Conservation (phyloP, 2,797 vertebrate species). For the Alcedo atthis region DNA sequence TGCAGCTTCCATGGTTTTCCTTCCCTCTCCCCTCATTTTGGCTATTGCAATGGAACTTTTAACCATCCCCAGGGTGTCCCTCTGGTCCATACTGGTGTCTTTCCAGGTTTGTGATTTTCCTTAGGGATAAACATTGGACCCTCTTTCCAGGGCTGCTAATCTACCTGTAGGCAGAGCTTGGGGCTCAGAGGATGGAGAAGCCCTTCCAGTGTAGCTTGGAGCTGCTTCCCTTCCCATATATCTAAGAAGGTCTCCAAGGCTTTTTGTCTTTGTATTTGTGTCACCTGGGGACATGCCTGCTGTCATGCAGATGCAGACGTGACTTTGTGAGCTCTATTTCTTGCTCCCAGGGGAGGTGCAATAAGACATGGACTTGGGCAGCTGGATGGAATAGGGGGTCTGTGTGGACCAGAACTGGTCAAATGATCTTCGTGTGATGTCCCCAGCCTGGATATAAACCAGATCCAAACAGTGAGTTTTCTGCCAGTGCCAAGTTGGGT, state of each 20-base stretch:
- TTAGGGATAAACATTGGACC: background rate
- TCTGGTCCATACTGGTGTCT: background rate
- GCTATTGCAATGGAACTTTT: background rate
- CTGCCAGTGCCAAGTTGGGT: background rate
- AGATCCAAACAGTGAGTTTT: background rate
- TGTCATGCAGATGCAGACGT: background rate
- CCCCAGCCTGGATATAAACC: background rate
- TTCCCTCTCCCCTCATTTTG: background rate
- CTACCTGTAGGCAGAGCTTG: background rate
- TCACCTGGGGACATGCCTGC: rapidly evolving
- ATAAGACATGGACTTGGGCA: background rate
- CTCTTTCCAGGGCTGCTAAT: background rate
- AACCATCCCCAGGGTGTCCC: background rate
- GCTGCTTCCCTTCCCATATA: background rate
- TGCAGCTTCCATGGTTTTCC: background rate
- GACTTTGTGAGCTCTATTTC: background rate
- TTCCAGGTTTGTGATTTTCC: background rate
- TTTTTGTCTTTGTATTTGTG: background rate
- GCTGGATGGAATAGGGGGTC: background rate
- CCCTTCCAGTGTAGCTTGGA: background rate
- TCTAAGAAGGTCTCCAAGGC: background rate
- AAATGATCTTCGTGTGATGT: background rate
- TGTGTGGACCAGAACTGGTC: background rate
- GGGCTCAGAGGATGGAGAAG: background rate
- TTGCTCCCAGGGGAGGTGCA: background rate